Conservation (phyloP, 2,888 invertebrate species). For the Stenoptilia bipunctidactyla region DNA sequence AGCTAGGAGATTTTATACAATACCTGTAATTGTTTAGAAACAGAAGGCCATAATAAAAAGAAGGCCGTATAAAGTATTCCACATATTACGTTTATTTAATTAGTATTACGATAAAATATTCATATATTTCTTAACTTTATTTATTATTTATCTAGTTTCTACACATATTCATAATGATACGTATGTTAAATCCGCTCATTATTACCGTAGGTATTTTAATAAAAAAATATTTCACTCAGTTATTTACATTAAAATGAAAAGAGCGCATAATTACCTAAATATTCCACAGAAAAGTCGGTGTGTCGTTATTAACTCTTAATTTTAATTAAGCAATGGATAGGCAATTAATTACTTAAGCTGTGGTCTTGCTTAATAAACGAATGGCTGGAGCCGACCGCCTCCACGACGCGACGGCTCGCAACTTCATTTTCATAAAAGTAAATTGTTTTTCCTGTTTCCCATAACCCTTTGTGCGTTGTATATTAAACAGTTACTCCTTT, state of each 20-base stretch:
- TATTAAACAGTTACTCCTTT: background rate
- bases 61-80: no score
- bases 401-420: background rate
- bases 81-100: no score
- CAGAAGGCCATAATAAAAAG: no score
- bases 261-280: constrained; percentile 7
- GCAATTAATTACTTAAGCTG: constrained; percentile 34
- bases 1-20: no score
- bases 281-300: background rate
- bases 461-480: background rate
- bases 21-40: no score
- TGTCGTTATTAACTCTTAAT: constrained; percentile 14
- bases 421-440: background rate
- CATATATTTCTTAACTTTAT: no score
- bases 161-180: no score
- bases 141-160: no score
- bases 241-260: background rate
- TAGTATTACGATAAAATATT: no score
- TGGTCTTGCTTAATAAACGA: constrained; percentile 27
- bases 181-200: no score
- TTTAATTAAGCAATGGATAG: constrained; percentile 35
- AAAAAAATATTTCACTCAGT: background rate
- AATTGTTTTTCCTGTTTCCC: background rate
- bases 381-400: constrained; percentile 14
- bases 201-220: no score